These are phyloP conservation scores for Hippocampus abdominalis DNA, from an alignment of 2,113 vertebrate genomes.

Conservation along the genomic window DNA sequence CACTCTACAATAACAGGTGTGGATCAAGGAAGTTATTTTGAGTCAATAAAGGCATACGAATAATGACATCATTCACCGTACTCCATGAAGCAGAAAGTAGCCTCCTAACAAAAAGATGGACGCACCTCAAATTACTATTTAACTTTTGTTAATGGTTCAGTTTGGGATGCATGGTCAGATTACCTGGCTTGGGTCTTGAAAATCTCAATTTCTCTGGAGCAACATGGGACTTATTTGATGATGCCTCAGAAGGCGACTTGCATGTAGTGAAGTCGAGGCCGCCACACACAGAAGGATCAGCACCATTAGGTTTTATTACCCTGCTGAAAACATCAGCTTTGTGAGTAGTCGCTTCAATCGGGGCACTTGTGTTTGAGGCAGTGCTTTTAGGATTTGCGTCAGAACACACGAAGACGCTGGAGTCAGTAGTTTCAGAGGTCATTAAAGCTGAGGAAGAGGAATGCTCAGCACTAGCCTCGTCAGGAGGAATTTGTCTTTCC, in stretches of 20 bases:
- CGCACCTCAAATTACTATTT: background rate
- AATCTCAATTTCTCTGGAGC: slow-evolving; percentile 15
- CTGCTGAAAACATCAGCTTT: slow-evolving; percentile 1
- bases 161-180: background rate
- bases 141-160: background rate
- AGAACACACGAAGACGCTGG: slow-evolving; percentile 6
- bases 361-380: slow-evolving; percentile 32
- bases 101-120: background rate
- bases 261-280: slow-evolving; percentile 7
- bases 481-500: slow-evolving; percentile 11
- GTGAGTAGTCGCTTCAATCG: slow-evolving; percentile 5
- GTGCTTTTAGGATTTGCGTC: slow-evolving; percentile 32
- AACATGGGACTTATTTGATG: slow-evolving; percentile 9
- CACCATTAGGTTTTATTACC: slow-evolving; percentile 19
- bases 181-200: slow-evolving; percentile 46
- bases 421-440: slow-evolving; percentile 8
- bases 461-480: background rate
- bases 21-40: too few relatives aligned
- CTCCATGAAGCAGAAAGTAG: background rate
- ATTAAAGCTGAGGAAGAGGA: background rate
- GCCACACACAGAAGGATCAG: background rate
- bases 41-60: too few relatives aligned
- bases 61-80: too few relatives aligned
- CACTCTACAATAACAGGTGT: too few relatives aligned
- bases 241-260: slow-evolving; percentile 13